Base-by-base conservation (phyloP, 2,888 invertebrate genomes). In the Drosophila nigritarsus region DNA sequence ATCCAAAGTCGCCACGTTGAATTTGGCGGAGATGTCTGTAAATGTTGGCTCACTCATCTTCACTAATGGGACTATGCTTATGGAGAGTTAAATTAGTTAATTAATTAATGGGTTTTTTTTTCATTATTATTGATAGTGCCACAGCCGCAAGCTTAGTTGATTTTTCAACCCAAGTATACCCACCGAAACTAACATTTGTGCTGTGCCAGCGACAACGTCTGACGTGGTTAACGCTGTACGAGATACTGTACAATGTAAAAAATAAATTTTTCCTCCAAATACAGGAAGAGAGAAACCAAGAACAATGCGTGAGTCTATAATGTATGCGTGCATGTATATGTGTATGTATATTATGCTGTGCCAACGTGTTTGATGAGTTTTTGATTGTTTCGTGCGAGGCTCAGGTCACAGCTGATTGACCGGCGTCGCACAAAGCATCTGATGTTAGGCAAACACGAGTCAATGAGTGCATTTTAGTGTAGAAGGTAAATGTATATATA, bases 1-100 rank as follows among this genome's bases (percentile, higher is more conserved):
- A 75, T 92, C 89, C 2, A 94, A 85, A 0, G 92, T 92, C 11
- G 91, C 82, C 77, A 93, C 92, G 0, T 92, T 93, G 63, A 94
- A 94, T 38, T 90, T 87, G 4, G 68, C 77, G 1, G 93, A 93
- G 65, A 93, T 93, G 27, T 91, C 90, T 3, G 82, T 69, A 34
- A 93, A 87, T 7, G 70, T 88, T 20, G 88, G 73, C 42, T 62
- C 63, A 48, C 71, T 75, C 86, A 87, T 87, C 40, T 54, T 76
- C 55, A 56, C 77, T 72, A 80, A 78, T 84, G 60, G 15, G 2
- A 15, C 7, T 2, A 18, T 8, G 18, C 2, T 24, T 32, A 2
- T 13, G 2, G 1, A 27, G 15, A 56, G 30, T 30, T 15, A 20
- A 9, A 13, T 20, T 13, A 8, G 13, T 7, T 8, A 29, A 38